A percentile compares a stretch with the other conserved stretches of the same genome.
Conservation (phyloP, 2,113 vertebrate genomes). For the Coregonus clupeaformis region DNA sequence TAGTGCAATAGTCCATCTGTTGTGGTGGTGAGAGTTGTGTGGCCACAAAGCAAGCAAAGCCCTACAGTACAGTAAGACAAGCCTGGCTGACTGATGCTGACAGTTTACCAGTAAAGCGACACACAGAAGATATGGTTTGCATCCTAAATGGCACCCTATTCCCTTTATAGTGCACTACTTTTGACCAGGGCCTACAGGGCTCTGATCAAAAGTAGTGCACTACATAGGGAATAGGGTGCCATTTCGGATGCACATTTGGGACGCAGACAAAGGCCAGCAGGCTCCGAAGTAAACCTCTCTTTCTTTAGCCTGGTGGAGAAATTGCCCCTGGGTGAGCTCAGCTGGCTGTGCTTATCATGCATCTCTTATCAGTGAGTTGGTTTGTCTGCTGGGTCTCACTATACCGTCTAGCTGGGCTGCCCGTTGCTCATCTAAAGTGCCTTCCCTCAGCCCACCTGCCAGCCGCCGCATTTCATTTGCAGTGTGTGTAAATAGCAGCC, state of each 20-base stretch:
- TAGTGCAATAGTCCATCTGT: too few species aligned
- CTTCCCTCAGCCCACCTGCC: background rate
- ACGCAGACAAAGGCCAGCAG: background rate
- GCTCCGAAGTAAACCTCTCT: too few species aligned
- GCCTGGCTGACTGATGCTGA: too few species aligned
- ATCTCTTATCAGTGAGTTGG: constrained; percentile 14
- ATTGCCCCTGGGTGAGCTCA: background rate
- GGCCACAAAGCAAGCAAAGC: too few species aligned
- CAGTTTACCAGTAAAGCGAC: too few species aligned
- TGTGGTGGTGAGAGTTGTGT: too few species aligned
- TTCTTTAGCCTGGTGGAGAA: background rate
- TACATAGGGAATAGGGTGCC: too few species aligned
- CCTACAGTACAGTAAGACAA: too few species aligned
- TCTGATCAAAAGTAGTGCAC: too few species aligned
- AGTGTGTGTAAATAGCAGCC: background rate
- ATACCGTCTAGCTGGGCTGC: background rate
- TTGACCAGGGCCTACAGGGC: too few species aligned
- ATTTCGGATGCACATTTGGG: too few species aligned
- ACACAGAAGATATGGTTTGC: too few species aligned
- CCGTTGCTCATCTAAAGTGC: constrained; percentile 4
- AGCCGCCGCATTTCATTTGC: background rate
- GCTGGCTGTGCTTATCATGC: background rate
- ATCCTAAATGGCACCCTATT: background rate
- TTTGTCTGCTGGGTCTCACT: constrained; percentile 16
- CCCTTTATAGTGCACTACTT: background rate